Conservation (phyloP, 2,888 invertebrate genomes). For the Protophormia terraenovae region DNA sequence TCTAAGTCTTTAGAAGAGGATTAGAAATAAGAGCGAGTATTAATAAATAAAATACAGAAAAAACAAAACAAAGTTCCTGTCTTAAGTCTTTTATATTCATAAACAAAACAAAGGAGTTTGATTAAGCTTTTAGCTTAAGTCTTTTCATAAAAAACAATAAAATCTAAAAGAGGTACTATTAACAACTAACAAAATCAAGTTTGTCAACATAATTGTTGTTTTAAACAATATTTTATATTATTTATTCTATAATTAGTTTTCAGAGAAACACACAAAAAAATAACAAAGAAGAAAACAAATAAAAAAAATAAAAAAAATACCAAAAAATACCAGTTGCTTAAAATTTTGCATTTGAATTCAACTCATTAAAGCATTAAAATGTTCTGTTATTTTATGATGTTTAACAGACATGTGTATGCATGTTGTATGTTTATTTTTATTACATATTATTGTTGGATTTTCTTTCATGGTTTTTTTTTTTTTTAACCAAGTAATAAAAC, state of each 20-base stretch:
- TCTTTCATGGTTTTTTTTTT: too few relatives aligned
- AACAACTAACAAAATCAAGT: background rate
- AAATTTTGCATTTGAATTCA: background rate
- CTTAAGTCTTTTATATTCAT: background rate
- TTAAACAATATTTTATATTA: background rate
- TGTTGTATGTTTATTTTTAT: background rate
- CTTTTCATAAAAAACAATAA: background rate
- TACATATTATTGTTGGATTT: background rate
- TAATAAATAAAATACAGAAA: too few relatives aligned
- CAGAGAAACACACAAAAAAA: background rate
- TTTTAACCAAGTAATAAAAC: too few relatives aligned
- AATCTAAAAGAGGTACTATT: background rate
- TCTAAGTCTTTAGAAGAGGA: too few relatives aligned
- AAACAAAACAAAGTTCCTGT: background rate
- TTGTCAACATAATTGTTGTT: background rate
- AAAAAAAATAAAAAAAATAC: background rate
- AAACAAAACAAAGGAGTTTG: too few relatives aligned
- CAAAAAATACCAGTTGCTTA: background rate
- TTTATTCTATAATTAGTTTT: background rate
- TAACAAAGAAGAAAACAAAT: background rate
- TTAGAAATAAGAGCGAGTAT: too few relatives aligned
- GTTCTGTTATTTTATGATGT: conserved; percentile 49
- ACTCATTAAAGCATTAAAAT: conserved; percentile 2
- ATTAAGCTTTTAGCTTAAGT: background rate
- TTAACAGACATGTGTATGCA: conserved; percentile 31